Conservation (phyloP, 1,140 invertebrate genomes). For the Melanaphis sacchari region DNA sequence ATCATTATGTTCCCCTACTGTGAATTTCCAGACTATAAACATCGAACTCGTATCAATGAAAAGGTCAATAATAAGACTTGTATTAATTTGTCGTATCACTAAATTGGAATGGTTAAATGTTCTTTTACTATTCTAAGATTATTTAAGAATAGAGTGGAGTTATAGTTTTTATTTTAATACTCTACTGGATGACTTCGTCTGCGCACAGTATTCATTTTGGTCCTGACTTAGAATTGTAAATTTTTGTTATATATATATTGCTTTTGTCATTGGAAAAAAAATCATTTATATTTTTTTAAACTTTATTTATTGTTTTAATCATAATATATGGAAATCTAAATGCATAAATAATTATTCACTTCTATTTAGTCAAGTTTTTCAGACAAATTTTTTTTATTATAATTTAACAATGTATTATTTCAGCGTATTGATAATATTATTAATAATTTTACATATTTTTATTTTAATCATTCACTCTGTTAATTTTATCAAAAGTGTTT, state of each 20-base stretch:
- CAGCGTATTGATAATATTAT: background rate
- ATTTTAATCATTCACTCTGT: background rate
- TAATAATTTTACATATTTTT: background rate
- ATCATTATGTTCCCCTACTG: background rate
- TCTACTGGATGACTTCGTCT: background rate
- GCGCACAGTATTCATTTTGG: background rate
- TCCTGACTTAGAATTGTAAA: background rate
- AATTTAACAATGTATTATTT: background rate
- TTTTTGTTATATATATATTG: background rate
- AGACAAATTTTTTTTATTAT: background rate
- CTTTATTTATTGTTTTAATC: background rate
- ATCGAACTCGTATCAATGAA: background rate
- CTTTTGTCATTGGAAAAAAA: background rate
- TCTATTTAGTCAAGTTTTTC: background rate
- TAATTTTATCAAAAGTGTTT: background rate
- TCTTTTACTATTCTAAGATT: background rate
- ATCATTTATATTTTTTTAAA: background rate
- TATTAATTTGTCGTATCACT: constrained; percentile 2
- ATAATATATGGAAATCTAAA: background rate
- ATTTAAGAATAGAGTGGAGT: background rate
- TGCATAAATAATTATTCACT: background rate
- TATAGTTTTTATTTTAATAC: background rate
- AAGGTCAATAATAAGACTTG: background rate
- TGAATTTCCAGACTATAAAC: background rate
- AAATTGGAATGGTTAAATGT: background rate